phyloP scores from a whole-genome alignment of 2,888 invertebrate species.

The Cerceris ruficornis region DNA sequence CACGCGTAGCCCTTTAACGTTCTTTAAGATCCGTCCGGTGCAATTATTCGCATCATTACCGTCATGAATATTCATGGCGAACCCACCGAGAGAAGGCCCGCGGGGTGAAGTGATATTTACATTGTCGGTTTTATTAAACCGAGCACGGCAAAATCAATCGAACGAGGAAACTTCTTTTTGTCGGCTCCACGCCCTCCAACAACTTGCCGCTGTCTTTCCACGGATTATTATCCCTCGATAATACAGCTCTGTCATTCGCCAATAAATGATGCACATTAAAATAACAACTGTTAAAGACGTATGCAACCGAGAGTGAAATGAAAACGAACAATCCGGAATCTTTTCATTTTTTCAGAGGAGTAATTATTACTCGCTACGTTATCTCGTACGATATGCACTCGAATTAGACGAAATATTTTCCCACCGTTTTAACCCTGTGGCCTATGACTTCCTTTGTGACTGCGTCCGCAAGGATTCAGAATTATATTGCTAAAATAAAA shows the following conservation, averaged over 20 bases:
- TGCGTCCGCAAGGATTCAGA: too few relatives aligned
- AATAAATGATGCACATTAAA: not conserved
- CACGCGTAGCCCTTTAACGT: slow-evolving; percentile 55
- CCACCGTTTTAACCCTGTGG: too few relatives aligned
- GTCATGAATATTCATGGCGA: slow-evolving; percentile 73
- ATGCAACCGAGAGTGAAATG: too few relatives aligned
- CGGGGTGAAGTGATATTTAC: slow-evolving; percentile 59
- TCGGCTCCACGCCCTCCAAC: not conserved
- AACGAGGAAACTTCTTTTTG: not conserved
- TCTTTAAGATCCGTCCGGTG: slow-evolving; percentile 56
- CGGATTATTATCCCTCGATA: not conserved
- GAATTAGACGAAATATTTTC: too few relatives aligned
- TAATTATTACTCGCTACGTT: too few relatives aligned
- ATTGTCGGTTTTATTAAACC: slow-evolving; percentile 46
- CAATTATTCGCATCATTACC: slow-evolving; percentile 74
- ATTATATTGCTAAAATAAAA: too few relatives aligned
- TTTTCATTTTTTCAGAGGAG: too few relatives aligned
- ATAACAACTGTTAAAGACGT: not conserved
- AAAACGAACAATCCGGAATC: too few relatives aligned
- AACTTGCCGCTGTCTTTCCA: not conserved
- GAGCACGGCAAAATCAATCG: slow-evolving; percentile 29
- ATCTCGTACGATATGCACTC: too few relatives aligned
- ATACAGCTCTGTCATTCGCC: not conserved
- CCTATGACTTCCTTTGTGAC: too few relatives aligned
- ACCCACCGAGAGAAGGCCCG: slow-evolving; percentile 40